Conservation (phyloP, 2,888 invertebrate species). For the Drosophila neotestacea region DNA sequence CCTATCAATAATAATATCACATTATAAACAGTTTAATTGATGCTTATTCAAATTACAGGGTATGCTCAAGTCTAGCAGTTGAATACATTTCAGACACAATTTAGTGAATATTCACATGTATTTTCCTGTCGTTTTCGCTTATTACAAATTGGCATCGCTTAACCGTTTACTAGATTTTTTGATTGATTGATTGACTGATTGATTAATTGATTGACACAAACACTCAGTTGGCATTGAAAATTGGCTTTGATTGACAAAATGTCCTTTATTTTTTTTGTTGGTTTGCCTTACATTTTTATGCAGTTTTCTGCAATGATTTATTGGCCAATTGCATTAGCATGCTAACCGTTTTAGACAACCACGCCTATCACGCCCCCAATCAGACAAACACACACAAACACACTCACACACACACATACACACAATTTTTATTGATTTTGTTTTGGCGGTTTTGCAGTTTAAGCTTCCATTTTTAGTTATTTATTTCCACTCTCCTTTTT, state of each 20-base stretch:
- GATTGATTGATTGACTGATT: constrained; percentile 56
- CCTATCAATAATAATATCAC: too few species aligned
- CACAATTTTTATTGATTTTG: constrained; percentile 67
- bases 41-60: too few species aligned
- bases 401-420: constrained; percentile 27
- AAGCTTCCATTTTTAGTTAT: constrained; percentile 40
- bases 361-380: constrained; percentile 8
- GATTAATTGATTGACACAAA: constrained; percentile 52
- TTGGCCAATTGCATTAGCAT: constrained; percentile 72
- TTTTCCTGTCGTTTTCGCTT: constrained; percentile 10
- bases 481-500: constrained; percentile 11
- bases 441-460: constrained; percentile 55
- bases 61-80: too few species aligned
- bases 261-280: constrained; percentile 17
- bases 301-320: constrained; percentile 71
- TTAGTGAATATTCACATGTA: constrained; percentile 3
- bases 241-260: constrained; percentile 47
- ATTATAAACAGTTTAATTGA: too few species aligned
- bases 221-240: constrained; percentile 31
- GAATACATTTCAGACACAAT: too few species aligned
- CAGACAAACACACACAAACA: constrained; percentile 21
- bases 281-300: constrained; percentile 50
- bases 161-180: constrained; percentile 41
- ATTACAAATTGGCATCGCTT: constrained; percentile 30
- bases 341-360: constrained; percentile 25